phyloP scores from a whole-genome alignment of 2,113 vertebrate species.

The Sebastes fasciatus region DNA sequence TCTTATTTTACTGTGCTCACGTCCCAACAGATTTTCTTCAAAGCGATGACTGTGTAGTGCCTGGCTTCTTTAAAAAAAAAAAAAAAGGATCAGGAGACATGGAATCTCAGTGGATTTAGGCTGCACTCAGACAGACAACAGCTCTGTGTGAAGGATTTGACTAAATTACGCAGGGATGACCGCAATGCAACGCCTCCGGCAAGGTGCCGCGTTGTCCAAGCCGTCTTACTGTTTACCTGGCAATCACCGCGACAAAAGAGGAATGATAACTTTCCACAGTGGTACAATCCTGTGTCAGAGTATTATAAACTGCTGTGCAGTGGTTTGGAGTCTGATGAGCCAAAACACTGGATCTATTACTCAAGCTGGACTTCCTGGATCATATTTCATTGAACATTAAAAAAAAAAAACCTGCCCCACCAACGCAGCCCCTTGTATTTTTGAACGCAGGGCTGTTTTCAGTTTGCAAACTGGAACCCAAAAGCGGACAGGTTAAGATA shows the following conservation, averaged over 20 bases:
- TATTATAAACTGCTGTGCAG: neutral
- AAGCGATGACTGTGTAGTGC: neutral
- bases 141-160: neutral
- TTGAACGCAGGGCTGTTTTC: neutral
- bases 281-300: neutral
- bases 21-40: constrained; percentile 20
- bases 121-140: neutral
- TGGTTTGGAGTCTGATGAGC: neutral
- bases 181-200: neutral
- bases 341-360: constrained; percentile 1
- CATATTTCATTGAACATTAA: constrained; percentile 14
- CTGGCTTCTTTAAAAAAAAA: neutral
- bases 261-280: neutral
- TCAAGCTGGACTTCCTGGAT: constrained; percentile 33
- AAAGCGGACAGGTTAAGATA: neutral
- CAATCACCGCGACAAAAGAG: neutral
- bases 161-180: neutral
- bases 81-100: neutral
- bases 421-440: too few relatives aligned
- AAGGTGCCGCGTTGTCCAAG: neutral
- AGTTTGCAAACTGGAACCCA: neutral
- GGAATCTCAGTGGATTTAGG: neutral
- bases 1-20: constrained; percentile 28
- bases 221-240: neutral
- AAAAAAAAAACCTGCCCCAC: neutral